Evolutionary conservation across 2,113 vertebrate genomes (phyloP), one percentile per base, ranked within the genome.

Genomic region (Zosterops pallidus): DNA sequence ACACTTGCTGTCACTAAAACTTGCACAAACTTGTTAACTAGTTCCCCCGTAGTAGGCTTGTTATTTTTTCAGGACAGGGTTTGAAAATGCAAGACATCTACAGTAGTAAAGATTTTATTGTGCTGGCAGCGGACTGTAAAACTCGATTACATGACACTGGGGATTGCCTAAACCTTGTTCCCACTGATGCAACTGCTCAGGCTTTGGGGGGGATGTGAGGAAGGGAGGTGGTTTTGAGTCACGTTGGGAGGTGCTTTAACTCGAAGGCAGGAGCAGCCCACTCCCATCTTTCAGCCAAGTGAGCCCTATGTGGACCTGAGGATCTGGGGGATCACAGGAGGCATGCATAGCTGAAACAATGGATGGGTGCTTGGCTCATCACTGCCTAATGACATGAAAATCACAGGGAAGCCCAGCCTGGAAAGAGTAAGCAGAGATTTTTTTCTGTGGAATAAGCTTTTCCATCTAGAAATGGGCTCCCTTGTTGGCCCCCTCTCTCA

Each of bases 41-140:
- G 70, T 62, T 83, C 29, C 67, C 62, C 57, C 1, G 0, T 67
- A 83, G 81, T 0, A 5, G 62, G 47, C 46, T 67, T 86, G 76
- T 53, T 68, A 81, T 74, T 94, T 92, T 93, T 95, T 85, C 79
- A 82, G 86, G 76, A 90, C 6, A 26, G 76, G 37, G 37, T 88
- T 95, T 5, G 80, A 96, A 94, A 96, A 96, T 88, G 84, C 11
- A 9, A 88, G 91, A 94, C 86, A 95, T 91, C 76, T 95, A 94
- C 89, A 86, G 84, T 93, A 94, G 93, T 95, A 93, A 95, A 95
- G 91, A 77, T 83, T 95, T 93, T 95, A 95, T 93, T 96, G 88
- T 83, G 64, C 71, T 92, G 78, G 81, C 88, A 89, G 62, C 0
- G 2, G 92, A 93, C 85, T 90, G 56, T 95, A 94, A 97, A 96